These are phyloP conservation scores for Lacanobia oleracea DNA, from an alignment of 2,888 invertebrate species.

Conservation along the genomic window DNA sequence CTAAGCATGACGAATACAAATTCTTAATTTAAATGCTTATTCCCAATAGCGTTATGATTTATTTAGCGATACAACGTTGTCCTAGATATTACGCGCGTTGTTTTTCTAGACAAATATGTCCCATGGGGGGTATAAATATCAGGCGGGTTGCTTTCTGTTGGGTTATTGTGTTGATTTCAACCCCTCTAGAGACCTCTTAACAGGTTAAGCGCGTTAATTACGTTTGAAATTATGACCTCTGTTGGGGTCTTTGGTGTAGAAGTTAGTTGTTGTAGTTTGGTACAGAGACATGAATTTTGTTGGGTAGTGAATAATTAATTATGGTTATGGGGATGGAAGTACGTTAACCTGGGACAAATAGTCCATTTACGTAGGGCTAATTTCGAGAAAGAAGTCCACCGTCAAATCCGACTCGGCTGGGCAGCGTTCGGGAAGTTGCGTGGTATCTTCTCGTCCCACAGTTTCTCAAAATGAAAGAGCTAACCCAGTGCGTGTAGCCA, in stretches of 20 bases:
- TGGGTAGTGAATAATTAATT: slow-evolving; percentile 25
- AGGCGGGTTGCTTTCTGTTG: slow-evolving; percentile 49
- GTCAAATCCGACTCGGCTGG: too few relatives aligned
- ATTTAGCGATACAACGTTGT: slow-evolving; percentile 36
- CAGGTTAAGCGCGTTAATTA: slow-evolving; percentile 67
- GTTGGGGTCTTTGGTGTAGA: slow-evolving; percentile 42
- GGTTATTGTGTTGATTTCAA: slow-evolving; percentile 65
- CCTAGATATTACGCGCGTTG: slow-evolving; percentile 55
- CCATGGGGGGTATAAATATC: slow-evolving; percentile 57
- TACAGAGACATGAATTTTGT: slow-evolving; percentile 19
- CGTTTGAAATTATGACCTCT: slow-evolving; percentile 62
- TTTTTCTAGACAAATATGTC: slow-evolving; percentile 64
- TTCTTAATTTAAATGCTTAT: slow-evolving; percentile 37
- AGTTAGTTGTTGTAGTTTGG: slow-evolving; percentile 28
- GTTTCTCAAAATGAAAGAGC: too few relatives aligned
- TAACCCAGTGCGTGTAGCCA: too few relatives aligned
- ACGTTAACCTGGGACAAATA: too few relatives aligned
- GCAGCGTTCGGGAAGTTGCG: too few relatives aligned
- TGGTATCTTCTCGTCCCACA: too few relatives aligned
- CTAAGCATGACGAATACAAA: slow-evolving; percentile 14
- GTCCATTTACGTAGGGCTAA: too few relatives aligned
- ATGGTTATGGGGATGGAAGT: not conserved
- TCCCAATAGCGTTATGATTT: slow-evolving; percentile 58
- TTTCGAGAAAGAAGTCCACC: too few relatives aligned
- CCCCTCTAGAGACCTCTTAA: slow-evolving; percentile 57